Percentiles rank a stretch among this genome's conserved stretches.
Evolutionary conservation across 2,113 vertebrate species (phyloP).

Genomic region (Poecilia latipinna): DNA sequence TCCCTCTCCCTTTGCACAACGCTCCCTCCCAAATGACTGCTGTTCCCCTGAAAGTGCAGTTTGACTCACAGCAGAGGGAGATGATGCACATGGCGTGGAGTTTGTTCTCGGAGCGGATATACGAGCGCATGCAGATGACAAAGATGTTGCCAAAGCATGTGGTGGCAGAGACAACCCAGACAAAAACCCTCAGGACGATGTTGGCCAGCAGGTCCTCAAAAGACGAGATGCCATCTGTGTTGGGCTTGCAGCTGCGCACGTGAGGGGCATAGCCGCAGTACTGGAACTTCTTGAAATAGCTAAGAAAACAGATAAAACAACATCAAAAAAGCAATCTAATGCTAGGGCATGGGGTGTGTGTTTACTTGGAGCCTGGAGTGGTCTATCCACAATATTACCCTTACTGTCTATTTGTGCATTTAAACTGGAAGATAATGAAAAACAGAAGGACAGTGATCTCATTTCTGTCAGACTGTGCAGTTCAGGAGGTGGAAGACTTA

Average conservation of each 20-base stretch:
- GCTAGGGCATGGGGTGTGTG: neutral
- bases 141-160: constrained; percentile 97
- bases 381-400: neutral
- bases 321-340: neutral
- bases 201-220: constrained; percentile 94
- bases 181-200: constrained; percentile 93
- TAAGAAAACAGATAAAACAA: constrained; percentile 48
- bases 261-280: constrained; percentile 96
- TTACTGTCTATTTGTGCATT: neutral
- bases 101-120: constrained; percentile 95
- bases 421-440: neutral
- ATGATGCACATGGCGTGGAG: constrained; percentile 95
- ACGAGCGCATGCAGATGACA: constrained; percentile 95
- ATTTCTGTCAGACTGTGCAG: neutral
- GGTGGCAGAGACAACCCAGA: constrained; percentile 96
- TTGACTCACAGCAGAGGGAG: constrained; percentile 96
- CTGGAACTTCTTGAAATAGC: constrained; percentile 98
- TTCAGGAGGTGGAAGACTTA: neutral
- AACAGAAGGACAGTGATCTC: neutral
- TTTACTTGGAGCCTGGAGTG: neutral
- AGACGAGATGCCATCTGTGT: constrained; percentile 96
- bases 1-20: neutral
- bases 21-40: neutral
- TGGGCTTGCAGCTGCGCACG: constrained; percentile 96
- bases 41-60: neutral